Evolutionary conservation across 2,797 vertebrate genomes (phyloP), one percentile per base, ranked within the genome.

Genomic region (Anguilla anguilla): DNA sequence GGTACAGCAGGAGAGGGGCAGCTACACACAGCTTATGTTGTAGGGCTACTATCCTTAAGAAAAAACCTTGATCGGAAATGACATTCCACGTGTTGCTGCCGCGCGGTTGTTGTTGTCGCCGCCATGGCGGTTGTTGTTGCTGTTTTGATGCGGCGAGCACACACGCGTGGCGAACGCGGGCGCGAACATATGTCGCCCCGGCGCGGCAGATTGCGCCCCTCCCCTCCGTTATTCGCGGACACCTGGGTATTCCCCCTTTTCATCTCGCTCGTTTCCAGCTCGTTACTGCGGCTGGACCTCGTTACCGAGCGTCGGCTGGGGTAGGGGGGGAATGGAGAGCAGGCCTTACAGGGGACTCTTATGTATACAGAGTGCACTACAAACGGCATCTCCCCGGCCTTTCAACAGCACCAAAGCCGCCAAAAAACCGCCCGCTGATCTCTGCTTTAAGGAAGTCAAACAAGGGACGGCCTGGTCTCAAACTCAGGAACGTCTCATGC

Each of bases 351-450:
- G 83, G 53, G 57, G 83, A 28, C 51, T 84, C 82, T 83, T 17
- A 31, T 84, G 51, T 55, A 17, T 92, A 95, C 95, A 94, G 95
- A 55, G 55, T 94, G 95, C 81, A 83, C 81, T 83, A 83, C 81
- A 94, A 94, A 90, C 43, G 43, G 19, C 81, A 53, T 53, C 28
- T 88, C 89, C 89, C 91, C 28, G 87, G 81, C 83, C 83, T 84
- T 84, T 84, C 83, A 84, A 53, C 83, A 55, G 28, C 83, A 22
- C 83, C n/a, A 84, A 84, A 57, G 28, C 57, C 35, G 57, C 28
- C 22, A 31, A 84, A 55, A 35, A 55, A 59, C 84, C 51, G 51
- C 83, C 83, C 59, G 53, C 83, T 84, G 83, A 55, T 84, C 55
- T 55, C 13, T 49, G 55, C 83, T 53, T 84, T 83, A 53, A 49